These are phyloP conservation scores for Channa striata DNA, from an alignment of 2,797 vertebrate species.

Conservation along the genomic window DNA sequence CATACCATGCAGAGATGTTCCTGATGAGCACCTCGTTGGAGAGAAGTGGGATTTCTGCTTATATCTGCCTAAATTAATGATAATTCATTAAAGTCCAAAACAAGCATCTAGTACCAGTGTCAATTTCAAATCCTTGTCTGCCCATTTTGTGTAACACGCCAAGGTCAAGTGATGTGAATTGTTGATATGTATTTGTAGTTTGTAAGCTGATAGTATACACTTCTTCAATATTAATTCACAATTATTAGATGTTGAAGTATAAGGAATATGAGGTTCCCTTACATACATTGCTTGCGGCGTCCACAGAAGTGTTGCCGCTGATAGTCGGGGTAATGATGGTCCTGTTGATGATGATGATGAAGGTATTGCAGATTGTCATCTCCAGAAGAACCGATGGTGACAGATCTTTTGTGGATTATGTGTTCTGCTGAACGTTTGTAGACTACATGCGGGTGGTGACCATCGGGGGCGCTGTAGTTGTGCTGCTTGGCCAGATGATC, in stretches of 20 bases:
- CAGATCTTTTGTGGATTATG: constrained; percentile 75
- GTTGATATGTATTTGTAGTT: no score
- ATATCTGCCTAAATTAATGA: neutral
- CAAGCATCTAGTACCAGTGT: no score
- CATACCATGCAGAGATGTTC: neutral
- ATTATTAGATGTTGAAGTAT: constrained; percentile 3
- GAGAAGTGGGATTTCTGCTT: neutral
- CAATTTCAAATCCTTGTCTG: no score
- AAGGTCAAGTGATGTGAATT: no score
- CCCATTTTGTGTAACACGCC: no score
- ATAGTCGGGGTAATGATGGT: constrained; percentile 69
- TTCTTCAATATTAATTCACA: neutral
- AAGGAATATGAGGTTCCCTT: constrained; percentile 88
- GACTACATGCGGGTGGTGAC: constrained; percentile 94
- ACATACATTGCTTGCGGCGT: constrained; percentile 99
- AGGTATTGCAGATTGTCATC: constrained; percentile 36
- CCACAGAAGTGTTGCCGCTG: constrained; percentile 96
- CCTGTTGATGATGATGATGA: constrained; percentile 41
- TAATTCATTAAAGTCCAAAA: no score
- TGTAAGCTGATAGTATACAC: neutral
- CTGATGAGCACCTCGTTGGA: neutral
- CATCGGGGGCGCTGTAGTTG: constrained; percentile 89
- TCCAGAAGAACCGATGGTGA: constrained; percentile 35
- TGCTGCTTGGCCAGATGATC: constrained; percentile 89
- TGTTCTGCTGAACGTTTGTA: constrained; percentile 93